Conservation (phyloP, 2,888 invertebrate genomes). For the Acrobasis suavella region DNA sequence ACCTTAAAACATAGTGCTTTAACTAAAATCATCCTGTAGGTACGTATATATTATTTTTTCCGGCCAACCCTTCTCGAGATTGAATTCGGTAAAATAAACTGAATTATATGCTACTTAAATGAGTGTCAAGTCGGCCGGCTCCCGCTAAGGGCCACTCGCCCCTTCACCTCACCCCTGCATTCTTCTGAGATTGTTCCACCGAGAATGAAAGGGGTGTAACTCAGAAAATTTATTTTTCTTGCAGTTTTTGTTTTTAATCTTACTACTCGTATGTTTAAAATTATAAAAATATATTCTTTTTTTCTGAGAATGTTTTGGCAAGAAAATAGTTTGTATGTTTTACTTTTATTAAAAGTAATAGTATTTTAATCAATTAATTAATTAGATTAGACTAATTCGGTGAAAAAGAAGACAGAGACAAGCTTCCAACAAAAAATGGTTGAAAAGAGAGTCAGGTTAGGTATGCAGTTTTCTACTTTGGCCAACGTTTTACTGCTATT, state of each 20-base stretch:
- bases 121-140: conserved; percentile 78
- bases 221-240: conserved; percentile 27
- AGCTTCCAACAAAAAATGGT: too few species aligned
- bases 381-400: too few species aligned
- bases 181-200: conserved; percentile 59
- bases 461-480: too few species aligned
- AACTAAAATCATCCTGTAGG: not conserved
- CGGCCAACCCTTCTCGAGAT: conserved; percentile 58
- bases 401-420: too few species aligned
- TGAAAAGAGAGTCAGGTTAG: too few species aligned
- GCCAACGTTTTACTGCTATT: too few species aligned
- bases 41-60: conserved; percentile 39
- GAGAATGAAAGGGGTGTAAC: conserved; percentile 39
- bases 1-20: not conserved
- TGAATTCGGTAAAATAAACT: conserved; percentile 83
- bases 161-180: conserved; percentile 66
- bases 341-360: too few species aligned
- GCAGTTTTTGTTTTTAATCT: conserved; percentile 22
- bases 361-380: too few species aligned
- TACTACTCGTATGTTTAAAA: too few species aligned
- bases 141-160: conserved; percentile 60
- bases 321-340: too few species aligned
- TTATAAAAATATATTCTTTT: too few species aligned
- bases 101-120: conserved; percentile 88
- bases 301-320: too few species aligned